Evolutionary conservation across 1,140 invertebrate species (phyloP), one percentile per base, ranked within the genome.

Genomic region (Lasioglossum baleicum): DNA sequence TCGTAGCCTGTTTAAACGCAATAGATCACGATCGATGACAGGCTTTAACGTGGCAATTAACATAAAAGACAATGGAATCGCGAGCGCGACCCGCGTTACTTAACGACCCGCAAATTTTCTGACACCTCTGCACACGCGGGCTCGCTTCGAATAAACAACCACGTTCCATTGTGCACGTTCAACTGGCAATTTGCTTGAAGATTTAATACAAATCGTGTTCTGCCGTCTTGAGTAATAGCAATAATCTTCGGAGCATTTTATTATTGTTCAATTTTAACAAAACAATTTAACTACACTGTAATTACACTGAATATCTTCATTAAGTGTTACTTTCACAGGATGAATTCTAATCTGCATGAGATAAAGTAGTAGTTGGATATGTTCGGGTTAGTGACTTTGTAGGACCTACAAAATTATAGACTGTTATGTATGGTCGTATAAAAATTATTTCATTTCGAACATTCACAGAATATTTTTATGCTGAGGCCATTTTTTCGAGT

Each of bases 31-130:
- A 75, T 83, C 84, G 86, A 88, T 84, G 78, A 75, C 72, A 77
- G 83, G 60, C 72, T 81, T 83, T 82, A 86, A 75, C 64, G 48
- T 26, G 58, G 58, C 73, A 77, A 87, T 89, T 88, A 87, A 84
- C 89, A 89, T 90, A 89, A 83, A 83, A 88, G 83, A 89, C 88
- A 89, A 89, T 89, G 73, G 83, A 26, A 66, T 63, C 63, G 74
- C 75, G 80, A 85, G 83, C 85, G 83, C 85, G 82, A 81, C 68
- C 40, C 66, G 69, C 75, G 71, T 89, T 83, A 81, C 71, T 51
- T 70, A 63, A 81, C 83, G 80, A 83, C 74, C 80, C 70, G 73
- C 65, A 67, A 69, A 86, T 85, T 83, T 56, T 86, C 74, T 71
- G 71, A 80, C 82, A 65, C 80, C 66, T 82, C 63, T 77, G 74